A percentile compares a stretch with the other conserved stretches of the same genome.
Conservation (phyloP, 2,888 invertebrate species). For the Automeris io region DNA sequence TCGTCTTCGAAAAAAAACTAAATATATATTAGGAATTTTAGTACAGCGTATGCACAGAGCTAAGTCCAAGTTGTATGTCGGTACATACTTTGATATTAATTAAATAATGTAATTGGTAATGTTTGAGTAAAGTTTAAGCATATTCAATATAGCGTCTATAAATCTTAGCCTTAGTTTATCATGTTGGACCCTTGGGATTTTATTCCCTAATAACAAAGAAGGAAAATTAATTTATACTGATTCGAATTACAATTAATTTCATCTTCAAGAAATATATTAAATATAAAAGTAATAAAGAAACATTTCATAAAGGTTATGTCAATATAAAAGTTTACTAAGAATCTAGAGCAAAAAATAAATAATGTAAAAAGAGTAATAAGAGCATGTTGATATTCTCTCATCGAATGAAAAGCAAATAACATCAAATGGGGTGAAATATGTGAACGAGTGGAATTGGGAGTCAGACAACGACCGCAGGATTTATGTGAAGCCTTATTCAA, state of each 20-base stretch:
- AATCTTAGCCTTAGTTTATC: constrained; percentile 60
- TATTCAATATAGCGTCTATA: no score
- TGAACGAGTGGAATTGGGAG: constrained; percentile 58
- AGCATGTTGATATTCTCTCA: constrained; percentile 41
- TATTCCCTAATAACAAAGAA: constrained; percentile 50
- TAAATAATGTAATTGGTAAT: no score
- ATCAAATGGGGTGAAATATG: constrained; percentile 60
- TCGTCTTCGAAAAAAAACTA: no score
- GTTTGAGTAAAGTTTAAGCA: no score
- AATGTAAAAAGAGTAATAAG: constrained; percentile 15
- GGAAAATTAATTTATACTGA: constrained; percentile 45
- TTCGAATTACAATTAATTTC: constrained; percentile 41
- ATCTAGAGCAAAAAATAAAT: constrained; percentile 21
- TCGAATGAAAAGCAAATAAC: constrained; percentile 48
- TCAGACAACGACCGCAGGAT: constrained; percentile 67
- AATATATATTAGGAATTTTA: no score
- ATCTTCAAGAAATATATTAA: constrained; percentile 21
- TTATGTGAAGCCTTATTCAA: constrained; percentile 72
- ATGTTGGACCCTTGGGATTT: constrained; percentile 42
- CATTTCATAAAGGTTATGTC: constrained; percentile 7
- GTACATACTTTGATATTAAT: no score
- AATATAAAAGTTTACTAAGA: constrained; percentile 6
- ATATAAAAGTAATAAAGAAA: constrained; percentile 4
- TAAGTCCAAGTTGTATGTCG: no score
- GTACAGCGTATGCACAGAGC: no score